phyloP scores from a whole-genome alignment of 2,797 vertebrate genomes.

The Sebastes itinus region DNA sequence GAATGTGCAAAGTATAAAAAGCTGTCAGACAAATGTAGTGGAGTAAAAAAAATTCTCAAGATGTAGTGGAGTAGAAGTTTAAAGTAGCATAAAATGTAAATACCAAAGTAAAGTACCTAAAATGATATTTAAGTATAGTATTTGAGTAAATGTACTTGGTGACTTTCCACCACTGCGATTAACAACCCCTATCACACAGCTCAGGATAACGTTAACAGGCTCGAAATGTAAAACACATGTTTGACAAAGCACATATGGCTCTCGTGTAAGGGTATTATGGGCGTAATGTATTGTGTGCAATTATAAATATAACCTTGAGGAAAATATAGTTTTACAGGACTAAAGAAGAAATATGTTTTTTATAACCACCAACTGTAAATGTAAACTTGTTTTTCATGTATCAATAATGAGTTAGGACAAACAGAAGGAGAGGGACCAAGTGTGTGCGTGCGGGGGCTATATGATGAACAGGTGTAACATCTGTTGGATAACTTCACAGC shows the following conservation, averaged over 20 bases:
- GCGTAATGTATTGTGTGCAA: not conserved
- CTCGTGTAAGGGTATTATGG: not conserved
- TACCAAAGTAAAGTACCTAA: too few relatives aligned
- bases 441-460: slow-evolving; percentile 29
- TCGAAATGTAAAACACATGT: slow-evolving; percentile 20
- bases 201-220: slow-evolving; percentile 6
- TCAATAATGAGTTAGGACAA: not conserved
- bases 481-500: slow-evolving; percentile 62
- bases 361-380: not conserved
- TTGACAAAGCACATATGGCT: slow-evolving; percentile 1
- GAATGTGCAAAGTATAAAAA: too few relatives aligned
- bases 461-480: slow-evolving; percentile 70
- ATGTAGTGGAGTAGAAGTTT: too few relatives aligned
- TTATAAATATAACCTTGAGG: not conserved
- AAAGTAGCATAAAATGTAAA: too few relatives aligned
- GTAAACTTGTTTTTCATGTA: not conserved
- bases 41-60: too few relatives aligned
- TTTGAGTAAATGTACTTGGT: too few relatives aligned
- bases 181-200: slow-evolving; percentile 2
- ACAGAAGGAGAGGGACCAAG: not conserved
- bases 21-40: too few relatives aligned
- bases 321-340: slow-evolving; percentile 1
- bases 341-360: not conserved
- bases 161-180: not conserved
- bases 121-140: too few relatives aligned